Evolutionary conservation across 2,888 invertebrate species (phyloP).

Genomic region (Acanthosepion pharaonis): DNA sequence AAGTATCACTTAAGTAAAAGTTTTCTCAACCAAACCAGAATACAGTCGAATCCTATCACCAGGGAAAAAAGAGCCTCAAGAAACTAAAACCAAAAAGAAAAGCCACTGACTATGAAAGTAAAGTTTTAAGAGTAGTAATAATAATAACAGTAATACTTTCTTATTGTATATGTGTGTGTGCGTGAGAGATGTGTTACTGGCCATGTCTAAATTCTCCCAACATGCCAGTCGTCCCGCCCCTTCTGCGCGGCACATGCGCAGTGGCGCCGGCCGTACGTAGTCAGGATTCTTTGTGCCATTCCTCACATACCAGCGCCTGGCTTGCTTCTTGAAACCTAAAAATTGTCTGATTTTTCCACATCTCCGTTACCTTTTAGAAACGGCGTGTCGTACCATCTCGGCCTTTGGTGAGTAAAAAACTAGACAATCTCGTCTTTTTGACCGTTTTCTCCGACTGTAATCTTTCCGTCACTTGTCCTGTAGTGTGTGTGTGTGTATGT

Average conservation of each 20-base stretch:
- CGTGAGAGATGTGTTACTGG: neutral
- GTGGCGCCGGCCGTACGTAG: slow-evolving; percentile 81
- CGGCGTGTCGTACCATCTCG: slow-evolving; percentile 41
- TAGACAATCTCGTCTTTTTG: slow-evolving; percentile 36
- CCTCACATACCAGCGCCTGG: slow-evolving; percentile 90
- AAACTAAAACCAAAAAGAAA: neutral
- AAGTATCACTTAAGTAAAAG: too few relatives aligned
- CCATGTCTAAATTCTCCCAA: slow-evolving; percentile 36
- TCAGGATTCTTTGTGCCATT: slow-evolving; percentile 98
- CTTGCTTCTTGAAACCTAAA: slow-evolving; percentile 55
- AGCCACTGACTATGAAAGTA: neutral
- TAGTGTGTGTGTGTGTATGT: neutral
- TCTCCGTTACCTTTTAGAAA: slow-evolving; percentile 45
- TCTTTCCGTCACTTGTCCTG: neutral
- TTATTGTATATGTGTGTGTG: neutral
- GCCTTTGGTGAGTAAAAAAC: slow-evolving; percentile 37
- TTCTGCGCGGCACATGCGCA: slow-evolving; percentile 45
- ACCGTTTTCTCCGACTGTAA: neutral
- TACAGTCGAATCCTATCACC: neutral
- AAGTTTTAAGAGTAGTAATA: neutral
- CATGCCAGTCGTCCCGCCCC: slow-evolving; percentile 41
- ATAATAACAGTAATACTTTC: neutral
- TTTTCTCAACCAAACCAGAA: too few relatives aligned
- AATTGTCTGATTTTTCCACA: slow-evolving; percentile 43
- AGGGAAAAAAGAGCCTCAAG: neutral